Conservation (phyloP, 2,797 vertebrate genomes). For the Crenichthys baileyi region DNA sequence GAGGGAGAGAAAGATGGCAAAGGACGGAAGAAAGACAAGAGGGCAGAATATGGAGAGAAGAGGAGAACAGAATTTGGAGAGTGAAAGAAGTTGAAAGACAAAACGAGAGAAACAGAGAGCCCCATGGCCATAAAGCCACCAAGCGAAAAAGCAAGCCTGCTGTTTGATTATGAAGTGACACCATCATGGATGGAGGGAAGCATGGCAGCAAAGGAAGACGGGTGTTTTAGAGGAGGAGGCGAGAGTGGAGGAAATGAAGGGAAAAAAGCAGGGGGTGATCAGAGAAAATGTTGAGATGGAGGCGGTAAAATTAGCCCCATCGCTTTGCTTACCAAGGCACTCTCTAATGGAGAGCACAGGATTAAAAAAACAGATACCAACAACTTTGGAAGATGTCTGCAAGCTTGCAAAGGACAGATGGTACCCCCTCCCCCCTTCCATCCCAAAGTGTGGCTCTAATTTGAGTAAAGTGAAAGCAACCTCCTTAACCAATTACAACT, state of each 20-base stretch:
- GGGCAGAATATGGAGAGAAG: constrained; percentile 41
- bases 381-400: constrained; percentile 13
- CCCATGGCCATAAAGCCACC: constrained; percentile 84
- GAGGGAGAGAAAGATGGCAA: constrained; percentile 59
- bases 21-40: constrained; percentile 48
- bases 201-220: constrained; percentile 44
- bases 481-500: constrained; percentile 77
- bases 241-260: constrained; percentile 23
- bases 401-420: constrained; percentile 65
- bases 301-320: constrained; percentile 74
- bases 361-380: constrained; percentile 53
- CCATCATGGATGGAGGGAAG: constrained; percentile 60
- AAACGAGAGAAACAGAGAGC: constrained; percentile 53
- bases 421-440: constrained; percentile 28
- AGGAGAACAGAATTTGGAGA: background rate
- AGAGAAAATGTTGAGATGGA: constrained; percentile 58
- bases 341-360: constrained; percentile 53
- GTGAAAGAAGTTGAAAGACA: constrained; percentile 52
- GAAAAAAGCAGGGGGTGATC: constrained; percentile 35
- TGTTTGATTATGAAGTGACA: constrained; percentile 85
- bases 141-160: constrained; percentile 86
- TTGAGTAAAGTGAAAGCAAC: constrained; percentile 71
- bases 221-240: constrained; percentile 49
- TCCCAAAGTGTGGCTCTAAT: constrained; percentile 67
- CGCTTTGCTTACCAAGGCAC: constrained; percentile 60